phyloP scores from a whole-genome alignment of 1,140 invertebrate genomes.

The Ridgeia piscesae region DNA sequence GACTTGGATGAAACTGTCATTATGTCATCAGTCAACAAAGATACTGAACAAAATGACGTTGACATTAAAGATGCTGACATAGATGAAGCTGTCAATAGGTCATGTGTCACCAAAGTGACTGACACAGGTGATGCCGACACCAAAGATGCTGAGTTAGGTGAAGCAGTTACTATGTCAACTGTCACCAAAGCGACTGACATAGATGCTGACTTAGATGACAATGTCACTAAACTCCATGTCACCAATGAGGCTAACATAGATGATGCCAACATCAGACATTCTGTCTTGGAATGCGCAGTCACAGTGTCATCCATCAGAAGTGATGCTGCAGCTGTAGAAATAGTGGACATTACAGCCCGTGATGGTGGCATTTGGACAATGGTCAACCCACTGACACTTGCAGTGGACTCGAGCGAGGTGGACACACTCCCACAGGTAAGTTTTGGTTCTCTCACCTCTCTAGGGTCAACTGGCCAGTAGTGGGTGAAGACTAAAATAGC shows the following conservation, averaged over 20 bases:
- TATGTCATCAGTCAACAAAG: neutral
- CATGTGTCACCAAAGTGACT: neutral
- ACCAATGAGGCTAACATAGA: neutral
- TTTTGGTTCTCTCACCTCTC: neutral
- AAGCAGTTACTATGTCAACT: neutral
- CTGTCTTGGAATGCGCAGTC: neutral
- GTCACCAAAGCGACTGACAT: neutral
- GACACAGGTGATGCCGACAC: neutral
- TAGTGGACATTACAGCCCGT: neutral
- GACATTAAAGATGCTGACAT: neutral
- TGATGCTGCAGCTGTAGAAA: neutral
- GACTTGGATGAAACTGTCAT: neutral
- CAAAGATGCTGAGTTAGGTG: neutral
- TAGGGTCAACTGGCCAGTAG: neutral
- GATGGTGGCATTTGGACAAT: neutral
- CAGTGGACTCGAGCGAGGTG: neutral
- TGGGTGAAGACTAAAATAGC: neutral
- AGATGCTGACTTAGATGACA: neutral
- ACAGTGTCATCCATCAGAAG: neutral
- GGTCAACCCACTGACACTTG: neutral
- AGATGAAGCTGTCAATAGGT: neutral
- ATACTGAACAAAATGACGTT: too few species aligned
- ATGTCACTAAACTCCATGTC: neutral
- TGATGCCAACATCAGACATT: neutral
- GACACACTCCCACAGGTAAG: neutral